Evolutionary conservation across 2,888 invertebrate genomes (phyloP), one percentile per base, ranked within the genome.

Genomic region (Drosophila cognata): DNA sequence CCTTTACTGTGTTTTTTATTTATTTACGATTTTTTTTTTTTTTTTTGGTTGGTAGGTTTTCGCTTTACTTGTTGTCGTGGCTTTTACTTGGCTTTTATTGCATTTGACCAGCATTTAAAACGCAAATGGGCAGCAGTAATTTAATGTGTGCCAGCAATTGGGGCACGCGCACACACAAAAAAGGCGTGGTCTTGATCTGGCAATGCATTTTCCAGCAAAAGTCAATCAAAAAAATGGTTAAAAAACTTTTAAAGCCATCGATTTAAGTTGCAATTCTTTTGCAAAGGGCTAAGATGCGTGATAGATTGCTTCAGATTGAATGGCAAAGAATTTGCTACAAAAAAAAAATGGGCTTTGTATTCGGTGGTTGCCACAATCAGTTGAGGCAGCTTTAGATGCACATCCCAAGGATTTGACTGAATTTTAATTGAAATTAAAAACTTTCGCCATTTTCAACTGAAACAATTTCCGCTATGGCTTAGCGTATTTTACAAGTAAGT

Each of bases 51-150:
- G 61, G 35, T 65, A 48, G 61, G 38, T 67, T 61, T 64, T 59
- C 28, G 31, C 43, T 38, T 57, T 70, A 62, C 64, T 79, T 74
- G 71, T 58, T 71, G 69, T 71, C 71, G 77, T 83, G 71, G 77
- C 84, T 80, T 80, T 86, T 74, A 71, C 74, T 71, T 86, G 85
- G 88, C 83, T 74, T 83, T 84, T 84, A 84, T 84, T 84, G 85
- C 85, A 82, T 80, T 85, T 85, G 69, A 77, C 67, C 62, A 61
- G 71, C 83, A 85, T 84, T 83, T 88, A 82, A 83, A 82, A 82
- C 85, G 72, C 77, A 79, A 79, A 74, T 43, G 72, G 69, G 58
- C 38, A 59, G 38, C 67, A 58, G 82, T 71, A 79, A 87, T 87
- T 87, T 84, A 87, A 87, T 82, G 82, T 74, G 77, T 67, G 85